Evolutionary conservation across 2,113 vertebrate genomes (phyloP).

Genomic region (Neofelis nebulosa): DNA sequence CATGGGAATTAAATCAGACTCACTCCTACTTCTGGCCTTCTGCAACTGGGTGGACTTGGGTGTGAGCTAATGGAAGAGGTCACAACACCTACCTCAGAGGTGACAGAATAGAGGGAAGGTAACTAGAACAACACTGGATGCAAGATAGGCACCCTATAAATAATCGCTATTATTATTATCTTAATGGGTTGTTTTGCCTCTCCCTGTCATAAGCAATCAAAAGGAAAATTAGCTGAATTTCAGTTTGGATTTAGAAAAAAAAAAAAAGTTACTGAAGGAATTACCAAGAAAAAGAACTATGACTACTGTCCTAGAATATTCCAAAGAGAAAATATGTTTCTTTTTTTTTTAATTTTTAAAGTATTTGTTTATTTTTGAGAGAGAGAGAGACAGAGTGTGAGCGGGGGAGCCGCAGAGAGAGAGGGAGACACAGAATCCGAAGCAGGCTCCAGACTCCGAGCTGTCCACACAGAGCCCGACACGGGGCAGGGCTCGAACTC

Average conservation of each 20-base stretch:
- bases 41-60: not conserved
- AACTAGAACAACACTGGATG: not conserved
- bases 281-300: too few relatives aligned
- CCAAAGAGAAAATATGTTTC: not conserved
- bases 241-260: not conserved
- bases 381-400: too few relatives aligned
- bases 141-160: not conserved
- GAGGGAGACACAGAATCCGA: too few relatives aligned
- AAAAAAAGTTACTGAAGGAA: not conserved
- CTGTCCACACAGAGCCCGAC: too few relatives aligned
- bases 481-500: too few relatives aligned
- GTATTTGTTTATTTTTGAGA: too few relatives aligned
- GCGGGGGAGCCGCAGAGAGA: too few relatives aligned
- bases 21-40: not conserved
- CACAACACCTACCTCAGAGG: not conserved
- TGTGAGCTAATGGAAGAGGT: not conserved
- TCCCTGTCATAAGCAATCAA: not conserved
- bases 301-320: not conserved
- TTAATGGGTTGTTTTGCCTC: not conserved
- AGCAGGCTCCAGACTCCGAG: too few relatives aligned
- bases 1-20: not conserved
- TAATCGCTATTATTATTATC: not conserved
- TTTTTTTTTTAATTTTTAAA: not conserved
- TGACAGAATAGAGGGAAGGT: not conserved
- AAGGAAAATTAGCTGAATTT: not conserved